A percentile compares a stretch with the other conserved stretches of the same genome.
Evolutionary conservation across 1,140 invertebrate genomes (phyloP).

Genomic region (silkworm (Bombyx mori)): ASM3026992v2 NC_085128.1:9500501-9501000

Average conservation of each 20-base stretch:
- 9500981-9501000: too few relatives aligned
- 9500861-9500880: conserved; percentile 10
- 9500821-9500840: not conserved
- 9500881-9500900: conserved; percentile 66
- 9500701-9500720: too few relatives aligned
- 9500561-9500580: not conserved
- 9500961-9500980: conserved; percentile 59
- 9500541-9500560: not conserved
- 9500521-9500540: conserved; percentile 39
- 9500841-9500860: not conserved
- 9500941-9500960: conserved; percentile 85
- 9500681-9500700: too few relatives aligned
- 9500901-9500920: conserved; percentile 81
- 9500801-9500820: not conserved
- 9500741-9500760: too few relatives aligned
- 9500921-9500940: conserved; percentile 81
- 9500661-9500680: too few relatives aligned
- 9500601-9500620: too few relatives aligned
- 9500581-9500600: too few relatives aligned
- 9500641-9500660: too few relatives aligned
- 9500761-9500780: too few relatives aligned
- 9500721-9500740: too few relatives aligned
- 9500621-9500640: too few relatives aligned
- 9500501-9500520: conserved; percentile 76
- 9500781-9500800: too few relatives aligned